Percentiles rank a stretch among this genome's conserved stretches.
Conservation (phyloP, 2,888 invertebrate species). For the Melieria picta region DNA sequence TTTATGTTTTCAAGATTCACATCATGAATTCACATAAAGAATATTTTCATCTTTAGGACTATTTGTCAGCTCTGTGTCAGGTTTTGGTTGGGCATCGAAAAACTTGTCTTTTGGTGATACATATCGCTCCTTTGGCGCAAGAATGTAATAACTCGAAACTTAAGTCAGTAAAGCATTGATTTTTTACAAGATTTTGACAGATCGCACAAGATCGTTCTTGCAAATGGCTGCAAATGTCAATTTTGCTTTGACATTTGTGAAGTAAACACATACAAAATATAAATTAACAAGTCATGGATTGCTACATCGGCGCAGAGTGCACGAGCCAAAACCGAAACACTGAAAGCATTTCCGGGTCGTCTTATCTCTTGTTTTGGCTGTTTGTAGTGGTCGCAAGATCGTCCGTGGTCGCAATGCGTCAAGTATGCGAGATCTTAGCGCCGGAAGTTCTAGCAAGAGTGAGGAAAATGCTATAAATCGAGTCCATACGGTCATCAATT, state of each 20-base stretch:
- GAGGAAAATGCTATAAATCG: constrained; percentile 24
- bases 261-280: constrained; percentile 18
- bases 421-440: constrained; percentile 24
- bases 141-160: too few relatives aligned
- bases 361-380: constrained; percentile 21
- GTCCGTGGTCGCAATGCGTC: constrained; percentile 22
- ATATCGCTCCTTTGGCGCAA: too few relatives aligned
- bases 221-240: constrained; percentile 11
- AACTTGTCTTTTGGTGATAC: too few relatives aligned
- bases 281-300: constrained; percentile 6
- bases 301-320: not conserved
- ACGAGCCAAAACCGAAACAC: constrained; percentile 9
- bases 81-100: too few relatives aligned
- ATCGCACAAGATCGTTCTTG: not conserved
- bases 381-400: constrained; percentile 29
- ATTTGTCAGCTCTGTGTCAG: too few relatives aligned
- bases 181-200: too few relatives aligned
- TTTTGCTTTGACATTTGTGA: constrained; percentile 25
- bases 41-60: too few relatives aligned
- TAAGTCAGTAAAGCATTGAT: too few relatives aligned
- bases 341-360: constrained; percentile 18
- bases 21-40: too few relatives aligned
- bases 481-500: constrained; percentile 7
- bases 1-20: too few relatives aligned
- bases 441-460: constrained; percentile 25